These are phyloP conservation scores for Sitophilus oryzae DNA, from an alignment of 1,140 invertebrate genomes.

Conservation along the genomic window DNA sequence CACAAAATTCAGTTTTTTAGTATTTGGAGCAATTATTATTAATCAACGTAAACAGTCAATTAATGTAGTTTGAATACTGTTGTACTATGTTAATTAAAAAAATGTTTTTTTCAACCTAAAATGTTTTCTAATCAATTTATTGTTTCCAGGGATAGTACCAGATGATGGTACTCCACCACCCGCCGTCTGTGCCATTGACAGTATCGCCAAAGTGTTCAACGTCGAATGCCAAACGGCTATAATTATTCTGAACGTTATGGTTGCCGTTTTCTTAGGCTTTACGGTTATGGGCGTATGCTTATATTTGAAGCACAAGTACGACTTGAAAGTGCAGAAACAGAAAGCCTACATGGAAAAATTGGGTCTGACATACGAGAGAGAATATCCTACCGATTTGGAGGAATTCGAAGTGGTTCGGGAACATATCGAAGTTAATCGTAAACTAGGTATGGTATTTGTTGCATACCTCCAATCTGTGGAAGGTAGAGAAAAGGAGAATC, in stretches of 20 bases:
- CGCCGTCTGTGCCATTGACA: conserved; percentile 55
- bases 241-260: conserved; percentile 62
- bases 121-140: background rate
- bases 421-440: conserved; percentile 82
- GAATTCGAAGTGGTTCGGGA: conserved; percentile 83
- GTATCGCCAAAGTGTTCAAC: conserved; percentile 58
- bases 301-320: conserved; percentile 65
- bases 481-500: too few species aligned
- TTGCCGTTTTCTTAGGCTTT: conserved; percentile 56
- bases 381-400: conserved; percentile 55
- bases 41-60: background rate
- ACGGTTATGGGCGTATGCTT: conserved; percentile 57
- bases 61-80: background rate
- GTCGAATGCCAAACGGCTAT: conserved; percentile 68
- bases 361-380: conserved; percentile 14
- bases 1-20: too few species aligned
- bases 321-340: conserved; percentile 61
- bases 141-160: conserved; percentile 45
- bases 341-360: conserved; percentile 57
- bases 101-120: background rate
- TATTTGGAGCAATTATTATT: too few species aligned
- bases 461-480: too few species aligned
- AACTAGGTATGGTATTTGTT: conserved; percentile 53
- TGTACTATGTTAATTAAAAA: too few species aligned
- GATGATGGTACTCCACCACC: conserved; percentile 61